A percentile compares a stretch with the other conserved stretches of the same genome.
Conservation (phyloP, 1,140 invertebrate species). For the Sipha flava region DNA sequence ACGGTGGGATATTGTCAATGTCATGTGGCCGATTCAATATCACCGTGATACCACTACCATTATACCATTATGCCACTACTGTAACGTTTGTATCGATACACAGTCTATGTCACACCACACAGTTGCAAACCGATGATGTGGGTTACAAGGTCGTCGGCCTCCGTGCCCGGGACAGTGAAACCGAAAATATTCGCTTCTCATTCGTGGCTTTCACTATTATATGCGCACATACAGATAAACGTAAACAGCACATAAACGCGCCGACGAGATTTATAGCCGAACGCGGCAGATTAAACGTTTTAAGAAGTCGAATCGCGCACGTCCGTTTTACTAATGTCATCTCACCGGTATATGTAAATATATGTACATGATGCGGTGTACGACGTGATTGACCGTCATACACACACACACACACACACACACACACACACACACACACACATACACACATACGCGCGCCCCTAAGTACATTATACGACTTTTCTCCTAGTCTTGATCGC, state of each 20-base stretch:
- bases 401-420: no score
- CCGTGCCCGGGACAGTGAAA: background rate
- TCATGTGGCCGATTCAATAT: no score
- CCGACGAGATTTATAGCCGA: background rate
- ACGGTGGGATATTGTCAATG: no score
- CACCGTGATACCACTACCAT: background rate
- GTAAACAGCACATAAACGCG: background rate
- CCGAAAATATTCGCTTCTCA: background rate
- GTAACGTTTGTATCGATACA: no score
- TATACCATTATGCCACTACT: background rate
- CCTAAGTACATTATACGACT: no score
- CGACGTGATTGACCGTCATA: no score
- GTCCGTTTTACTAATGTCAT: background rate
- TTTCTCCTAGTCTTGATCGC: no score
- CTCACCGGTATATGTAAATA: background rate
- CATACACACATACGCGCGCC: no score
- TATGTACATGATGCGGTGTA: no score
- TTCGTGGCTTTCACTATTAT: background rate
- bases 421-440: no score
- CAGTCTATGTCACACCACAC: background rate
- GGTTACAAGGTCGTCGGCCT: slow-evolving; percentile 27
- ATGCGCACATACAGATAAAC: background rate
- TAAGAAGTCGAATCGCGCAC: background rate
- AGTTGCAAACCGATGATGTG: background rate
- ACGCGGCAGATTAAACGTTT: background rate